These are phyloP conservation scores for Drosophila imparisetae DNA, from an alignment of 2,888 invertebrate genomes.

Conservation along the genomic window DNA sequence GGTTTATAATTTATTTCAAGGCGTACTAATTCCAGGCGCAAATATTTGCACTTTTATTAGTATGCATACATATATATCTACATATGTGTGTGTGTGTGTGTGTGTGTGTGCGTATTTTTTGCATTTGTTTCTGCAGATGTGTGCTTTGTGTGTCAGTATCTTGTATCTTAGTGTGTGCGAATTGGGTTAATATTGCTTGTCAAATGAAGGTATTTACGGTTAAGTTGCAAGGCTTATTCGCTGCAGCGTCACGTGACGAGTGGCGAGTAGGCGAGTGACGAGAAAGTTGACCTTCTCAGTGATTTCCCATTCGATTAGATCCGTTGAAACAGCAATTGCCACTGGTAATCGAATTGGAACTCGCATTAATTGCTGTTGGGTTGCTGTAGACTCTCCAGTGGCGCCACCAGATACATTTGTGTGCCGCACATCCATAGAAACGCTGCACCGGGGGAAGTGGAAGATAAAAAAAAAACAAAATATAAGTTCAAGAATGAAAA, in stretches of 20 bases:
- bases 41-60: slow-evolving; percentile 67
- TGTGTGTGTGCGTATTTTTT: slow-evolving; percentile 37
- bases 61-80: slow-evolving; percentile 8
- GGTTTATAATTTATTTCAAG: slow-evolving; percentile 60
- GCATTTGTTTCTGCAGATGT: slow-evolving; percentile 21
- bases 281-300: slow-evolving; percentile 16
- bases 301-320: slow-evolving; percentile 29
- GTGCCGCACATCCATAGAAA: slow-evolving; percentile 76
- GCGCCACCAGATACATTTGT: slow-evolving; percentile 77
- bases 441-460: slow-evolving; percentile 40
- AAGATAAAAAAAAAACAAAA: slow-evolving; percentile 2
- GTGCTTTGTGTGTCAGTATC: slow-evolving; percentile 14
- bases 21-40: slow-evolving; percentile 73
- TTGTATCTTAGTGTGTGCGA: slow-evolving; percentile 21
- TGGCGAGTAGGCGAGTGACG: background rate
- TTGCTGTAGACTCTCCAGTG: slow-evolving; percentile 70
- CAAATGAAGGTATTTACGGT: slow-evolving; percentile 62
- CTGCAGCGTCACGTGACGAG: slow-evolving; percentile 7
- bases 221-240: slow-evolving; percentile 54
- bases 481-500: slow-evolving; percentile 42
- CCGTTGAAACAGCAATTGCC: background rate
- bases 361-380: slow-evolving; percentile 19
- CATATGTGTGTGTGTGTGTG: background rate
- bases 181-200: slow-evolving; percentile 32
- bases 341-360: slow-evolving; percentile 8